Base-by-base conservation (phyloP, 2,113 vertebrate genomes). In the Triplophysa siluroides region DNA sequence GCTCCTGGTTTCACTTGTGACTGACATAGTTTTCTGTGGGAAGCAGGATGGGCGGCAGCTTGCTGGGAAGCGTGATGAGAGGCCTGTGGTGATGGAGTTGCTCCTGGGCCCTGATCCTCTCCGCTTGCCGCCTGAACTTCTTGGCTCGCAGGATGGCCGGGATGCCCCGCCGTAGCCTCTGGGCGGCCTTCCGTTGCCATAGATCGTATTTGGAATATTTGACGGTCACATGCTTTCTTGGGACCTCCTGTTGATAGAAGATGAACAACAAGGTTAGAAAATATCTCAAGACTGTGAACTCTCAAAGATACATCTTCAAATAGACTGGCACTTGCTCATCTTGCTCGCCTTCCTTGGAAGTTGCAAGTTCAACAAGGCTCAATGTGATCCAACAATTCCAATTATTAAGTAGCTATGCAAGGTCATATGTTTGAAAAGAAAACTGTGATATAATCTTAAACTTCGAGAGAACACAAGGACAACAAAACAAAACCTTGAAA, bases 141-240 rank as follows among this genome's bases (percentile, higher is more conserved):
- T 89, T 94, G 85, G 94, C 91, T 56, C 91, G 91, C 83, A 95
- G 89, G 89, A 96, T 94, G 85, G 92, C 88, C 7, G 95, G 95
- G 81, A 93, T 88, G 50, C 95, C 95, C 89, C 94, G 93, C 84
- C 96, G 92, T 85, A 95, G 93, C 85, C 96, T 92, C 91, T 96
- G 95, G 38, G 93, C 92, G 56, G 94, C 93, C 85, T 94, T 96
- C 90, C 91, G 93, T 87, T 96, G 94, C 96, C 96, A 97, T 89
- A 92, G 84, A 0, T 95, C 93, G 19, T 94, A 94, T 92, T 94
- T 96, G 93, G 94, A 93, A 91, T 94, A 95, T 91, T 94, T 96
- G 81, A 88, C 71, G 5, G 93, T 92, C 41, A 93, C 90, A 75
- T 94, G 94, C 86, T 95, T 96, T 90, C 93, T 94, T 75, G 93